phyloP scores from a whole-genome alignment of 2,113 vertebrate species.

The Pelvicachromis taeniatus region DNA sequence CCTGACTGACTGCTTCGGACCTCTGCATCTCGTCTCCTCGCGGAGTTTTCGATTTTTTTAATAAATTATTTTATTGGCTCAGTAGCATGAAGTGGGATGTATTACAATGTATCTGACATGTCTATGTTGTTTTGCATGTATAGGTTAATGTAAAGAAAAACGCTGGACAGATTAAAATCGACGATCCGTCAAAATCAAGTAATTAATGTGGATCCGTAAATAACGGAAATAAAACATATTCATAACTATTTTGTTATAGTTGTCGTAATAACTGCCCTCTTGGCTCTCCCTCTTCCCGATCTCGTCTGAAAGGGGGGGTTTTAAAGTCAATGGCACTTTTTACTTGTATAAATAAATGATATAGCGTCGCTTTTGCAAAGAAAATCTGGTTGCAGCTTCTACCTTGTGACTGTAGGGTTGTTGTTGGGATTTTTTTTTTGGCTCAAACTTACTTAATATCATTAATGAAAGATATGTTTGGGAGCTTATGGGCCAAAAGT shows the following conservation, averaged over 20 bases:
- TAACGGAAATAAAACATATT: background rate
- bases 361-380: background rate
- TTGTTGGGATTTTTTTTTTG: background rate
- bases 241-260: background rate
- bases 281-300: background rate
- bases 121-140: background rate
- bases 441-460: background rate
- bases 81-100: background rate
- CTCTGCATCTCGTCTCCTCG: background rate
- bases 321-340: background rate
- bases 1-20: background rate
- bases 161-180: background rate
- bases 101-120: background rate
- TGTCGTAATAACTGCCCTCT: background rate
- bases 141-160: background rate
- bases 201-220: background rate
- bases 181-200: background rate
- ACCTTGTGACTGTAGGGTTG: background rate
- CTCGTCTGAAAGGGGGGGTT: background rate
- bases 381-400: background rate
- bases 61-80: background rate
- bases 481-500: background rate
- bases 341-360: background rate
- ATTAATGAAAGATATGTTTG: background rate
- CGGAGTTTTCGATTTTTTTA: background rate